These are phyloP conservation scores for Lutraria rhynchaena DNA, from an alignment of 1,140 invertebrate genomes.

Conservation along the genomic window DNA sequence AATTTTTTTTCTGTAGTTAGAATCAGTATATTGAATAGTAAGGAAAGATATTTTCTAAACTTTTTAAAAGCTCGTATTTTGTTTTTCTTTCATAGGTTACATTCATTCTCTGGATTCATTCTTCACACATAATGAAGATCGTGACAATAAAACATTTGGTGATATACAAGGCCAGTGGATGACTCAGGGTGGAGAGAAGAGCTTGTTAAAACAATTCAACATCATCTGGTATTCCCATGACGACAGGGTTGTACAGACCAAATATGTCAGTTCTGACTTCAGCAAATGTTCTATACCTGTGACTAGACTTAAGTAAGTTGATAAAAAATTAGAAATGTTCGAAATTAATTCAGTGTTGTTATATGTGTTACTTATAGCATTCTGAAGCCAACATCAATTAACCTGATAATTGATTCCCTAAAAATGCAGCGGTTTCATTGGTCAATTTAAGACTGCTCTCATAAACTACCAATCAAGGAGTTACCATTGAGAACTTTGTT, in stretches of 20 bases:
- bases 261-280: constrained; percentile 74
- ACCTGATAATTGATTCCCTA: too few species aligned
- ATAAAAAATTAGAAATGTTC: neutral
- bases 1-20: too few species aligned
- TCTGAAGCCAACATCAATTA: too few species aligned
- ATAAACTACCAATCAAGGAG: too few species aligned
- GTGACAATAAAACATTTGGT: constrained; percentile 74
- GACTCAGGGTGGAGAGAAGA: constrained; percentile 69
- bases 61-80: neutral
- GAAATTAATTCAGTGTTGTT: too few species aligned
- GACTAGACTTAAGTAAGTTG: constrained; percentile 76
- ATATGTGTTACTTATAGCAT: too few species aligned
- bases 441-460: too few species aligned
- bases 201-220: constrained; percentile 79
- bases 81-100: constrained; percentile 67
- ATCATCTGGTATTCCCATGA: constrained; percentile 78
- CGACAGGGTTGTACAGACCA: constrained; percentile 78
- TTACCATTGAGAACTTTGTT: too few species aligned
- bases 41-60: too few species aligned
- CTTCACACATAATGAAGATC: constrained; percentile 69
- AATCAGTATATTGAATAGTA: too few species aligned
- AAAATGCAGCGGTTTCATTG: too few species aligned
- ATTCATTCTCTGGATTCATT: constrained; percentile 67
- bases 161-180: constrained; percentile 77
- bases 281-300: constrained; percentile 75